Conservation (phyloP, 1,140 invertebrate species). For the Drosophila repleta region DNA sequence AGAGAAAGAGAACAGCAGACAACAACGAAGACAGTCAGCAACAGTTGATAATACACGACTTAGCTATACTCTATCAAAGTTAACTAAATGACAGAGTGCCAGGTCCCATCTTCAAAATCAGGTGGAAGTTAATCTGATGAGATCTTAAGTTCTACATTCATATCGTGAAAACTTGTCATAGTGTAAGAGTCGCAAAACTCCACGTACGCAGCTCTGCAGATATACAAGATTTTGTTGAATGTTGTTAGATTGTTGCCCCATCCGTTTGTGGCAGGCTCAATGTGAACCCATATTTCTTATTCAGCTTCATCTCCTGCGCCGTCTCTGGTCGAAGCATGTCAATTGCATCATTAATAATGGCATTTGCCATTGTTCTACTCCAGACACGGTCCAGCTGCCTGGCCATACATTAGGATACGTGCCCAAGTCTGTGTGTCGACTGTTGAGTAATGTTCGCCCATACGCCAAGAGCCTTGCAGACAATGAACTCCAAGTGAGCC, state of each 20-base stretch:
- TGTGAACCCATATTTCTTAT: constrained; percentile 33
- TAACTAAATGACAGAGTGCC: too few relatives aligned
- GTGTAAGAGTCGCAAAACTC: not conserved
- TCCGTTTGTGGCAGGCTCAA: constrained; percentile 4
- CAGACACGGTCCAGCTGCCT: constrained; percentile 18
- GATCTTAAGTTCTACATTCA: too few relatives aligned
- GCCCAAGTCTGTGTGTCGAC: constrained; percentile 30
- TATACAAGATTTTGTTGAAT: constrained; percentile 25
- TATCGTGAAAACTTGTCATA: not conserved
- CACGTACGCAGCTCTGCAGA: constrained; percentile 8
- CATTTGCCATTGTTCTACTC: constrained; percentile 49
- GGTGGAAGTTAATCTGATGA: not conserved
- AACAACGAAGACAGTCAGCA: not conserved
- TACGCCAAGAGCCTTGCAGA: too few relatives aligned
- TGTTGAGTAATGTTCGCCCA: constrained; percentile 63
- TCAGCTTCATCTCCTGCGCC: constrained; percentile 12
- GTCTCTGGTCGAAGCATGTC: constrained; percentile 42
- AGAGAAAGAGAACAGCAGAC: not conserved
- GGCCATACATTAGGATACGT: constrained; percentile 53
- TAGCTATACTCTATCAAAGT: not conserved
- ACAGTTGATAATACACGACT: constrained; percentile 8
- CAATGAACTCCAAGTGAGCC: too few relatives aligned
- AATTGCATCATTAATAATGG: constrained; percentile 77
- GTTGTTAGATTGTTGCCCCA: constrained; percentile 7
- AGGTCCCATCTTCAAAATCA: not conserved